phyloP scores from a whole-genome alignment of 1,140 invertebrate genomes.

The Drosophila littoralis region DNA sequence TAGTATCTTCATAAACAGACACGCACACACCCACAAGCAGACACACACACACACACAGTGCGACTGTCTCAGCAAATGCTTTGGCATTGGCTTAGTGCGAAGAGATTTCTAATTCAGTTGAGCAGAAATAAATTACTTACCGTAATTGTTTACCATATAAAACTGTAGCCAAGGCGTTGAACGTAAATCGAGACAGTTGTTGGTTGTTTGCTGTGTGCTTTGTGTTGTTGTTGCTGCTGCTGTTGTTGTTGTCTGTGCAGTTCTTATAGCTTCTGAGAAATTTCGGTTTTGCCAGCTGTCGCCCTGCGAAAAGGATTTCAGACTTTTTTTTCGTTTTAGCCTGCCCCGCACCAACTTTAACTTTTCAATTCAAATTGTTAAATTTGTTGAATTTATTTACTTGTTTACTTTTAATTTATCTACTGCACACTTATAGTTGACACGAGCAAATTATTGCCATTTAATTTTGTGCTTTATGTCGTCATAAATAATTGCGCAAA shows the following conservation, averaged over 20 bases:
- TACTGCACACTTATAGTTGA: conserved; percentile 76
- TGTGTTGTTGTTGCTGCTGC: conserved; percentile 12
- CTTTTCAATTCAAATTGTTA: conserved; percentile 26
- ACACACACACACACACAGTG: background rate
- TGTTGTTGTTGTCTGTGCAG: conserved; percentile 12
- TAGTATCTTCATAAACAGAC: conserved; percentile 81
- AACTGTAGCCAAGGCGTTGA: conserved; percentile 69
- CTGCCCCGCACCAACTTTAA: background rate
- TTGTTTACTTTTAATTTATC: conserved; percentile 79
- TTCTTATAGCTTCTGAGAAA: conserved; percentile 40
- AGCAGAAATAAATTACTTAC: conserved; percentile 83
- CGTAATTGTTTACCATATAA: conserved; percentile 81
- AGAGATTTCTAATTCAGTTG: conserved; percentile 83
- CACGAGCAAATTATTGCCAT: conserved; percentile 77
- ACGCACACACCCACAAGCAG: conserved; percentile 41
- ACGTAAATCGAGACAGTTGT: conserved; percentile 51
- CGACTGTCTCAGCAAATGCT: conserved; percentile 26
- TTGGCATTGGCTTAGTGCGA: conserved; percentile 76
- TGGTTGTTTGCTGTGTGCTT: conserved; percentile 6
- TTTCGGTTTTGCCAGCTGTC: conserved; percentile 44
- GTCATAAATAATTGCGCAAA: conserved; percentile 80
- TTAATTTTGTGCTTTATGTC: conserved; percentile 76
- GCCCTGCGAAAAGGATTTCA: conserved; percentile 30
- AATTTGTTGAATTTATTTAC: conserved; percentile 59
- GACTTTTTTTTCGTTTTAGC: background rate